A percentile compares a stretch with the other conserved stretches of the same genome.
phyloP scores from a whole-genome alignment of 2,113 vertebrate genomes.

The Dicerorhinus sumatrensis region DNA sequence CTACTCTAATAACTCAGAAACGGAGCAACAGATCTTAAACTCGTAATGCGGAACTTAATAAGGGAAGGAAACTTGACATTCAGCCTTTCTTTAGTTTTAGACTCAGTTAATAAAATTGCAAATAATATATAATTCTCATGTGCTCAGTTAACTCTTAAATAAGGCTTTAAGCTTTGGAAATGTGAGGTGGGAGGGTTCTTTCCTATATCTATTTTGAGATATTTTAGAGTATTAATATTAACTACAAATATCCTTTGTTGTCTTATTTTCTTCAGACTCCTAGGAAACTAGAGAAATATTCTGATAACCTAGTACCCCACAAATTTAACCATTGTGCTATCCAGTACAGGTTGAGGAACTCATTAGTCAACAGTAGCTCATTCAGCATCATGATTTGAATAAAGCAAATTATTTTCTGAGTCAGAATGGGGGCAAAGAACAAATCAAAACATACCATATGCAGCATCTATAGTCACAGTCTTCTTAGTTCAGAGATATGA shows the following conservation, averaged over 20 bases:
- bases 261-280: slow-evolving; percentile 11
- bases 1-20: slow-evolving; percentile 56
- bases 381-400: neutral
- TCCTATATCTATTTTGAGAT: slow-evolving; percentile 17
- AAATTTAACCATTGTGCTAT: neutral
- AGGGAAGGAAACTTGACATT: slow-evolving; percentile 57
- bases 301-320: neutral
- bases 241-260: slow-evolving; percentile 16
- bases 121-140: slow-evolving; percentile 24
- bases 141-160: slow-evolving; percentile 52
- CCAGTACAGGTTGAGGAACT: neutral
- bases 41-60: slow-evolving; percentile 29
- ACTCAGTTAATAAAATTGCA: slow-evolving; percentile 41
- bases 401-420: neutral
- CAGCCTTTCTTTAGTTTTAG: slow-evolving; percentile 56
- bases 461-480: neutral
- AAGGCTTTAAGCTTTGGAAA: slow-evolving; percentile 30
- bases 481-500: neutral
- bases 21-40: slow-evolving; percentile 50
- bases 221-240: neutral
- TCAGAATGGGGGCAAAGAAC: neutral
- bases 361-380: neutral
- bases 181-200: neutral
- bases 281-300: slow-evolving; percentile 43
- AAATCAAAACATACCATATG: neutral